Base-by-base conservation (phyloP, 1,140 invertebrate species). In the Achroia grisella region DNA sequence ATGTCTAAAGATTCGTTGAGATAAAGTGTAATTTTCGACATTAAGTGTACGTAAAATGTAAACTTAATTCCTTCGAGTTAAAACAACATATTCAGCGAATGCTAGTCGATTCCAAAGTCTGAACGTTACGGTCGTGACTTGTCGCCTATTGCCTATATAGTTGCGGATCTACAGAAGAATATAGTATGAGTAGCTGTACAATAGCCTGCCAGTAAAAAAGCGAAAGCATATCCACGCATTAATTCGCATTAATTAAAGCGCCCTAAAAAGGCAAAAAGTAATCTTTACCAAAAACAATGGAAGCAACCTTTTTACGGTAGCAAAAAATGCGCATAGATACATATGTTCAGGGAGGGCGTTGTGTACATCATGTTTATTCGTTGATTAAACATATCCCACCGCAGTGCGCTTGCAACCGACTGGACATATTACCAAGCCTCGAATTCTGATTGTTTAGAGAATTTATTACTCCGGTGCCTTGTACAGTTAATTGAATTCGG, bases 371-470 rank as follows among this genome's bases (percentile, higher is more conserved):
- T 80, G 76, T 75, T 79, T 74, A 79, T 71, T 54, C 76, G 69
- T 80, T 83, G 79, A 83, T 83, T 83, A 83, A 80, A 77, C 74
- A 64, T 49, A 61, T 66, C 61, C 62, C 48, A 63, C 75, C 79
- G 76, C 79, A 80, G 59, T 80, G 78, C 78, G 76, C 73, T 80
- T 80, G 79, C 75, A 83, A 65, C 58, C 71, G 68, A 64, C 71
- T 76, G 69, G 67, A 82, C 76, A 81, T 79, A 84, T 84, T 79
- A 79, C 71, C 67, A 75, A 70, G 71, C 56, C 76, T 81, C 79
- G 77, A 83, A 80, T 83, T 83, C 77, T 83, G 79, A 83, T 83
- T 83, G 77, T 83, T 83, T 83, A 81, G 79, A 83, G 73, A 79
- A 83, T 83, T 83, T 83, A 83, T 83, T 79, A 77, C 79, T 71